These are phyloP conservation scores for Etheostoma cragini DNA, from an alignment of 2,113 vertebrate species.

Conservation along the genomic window DNA sequence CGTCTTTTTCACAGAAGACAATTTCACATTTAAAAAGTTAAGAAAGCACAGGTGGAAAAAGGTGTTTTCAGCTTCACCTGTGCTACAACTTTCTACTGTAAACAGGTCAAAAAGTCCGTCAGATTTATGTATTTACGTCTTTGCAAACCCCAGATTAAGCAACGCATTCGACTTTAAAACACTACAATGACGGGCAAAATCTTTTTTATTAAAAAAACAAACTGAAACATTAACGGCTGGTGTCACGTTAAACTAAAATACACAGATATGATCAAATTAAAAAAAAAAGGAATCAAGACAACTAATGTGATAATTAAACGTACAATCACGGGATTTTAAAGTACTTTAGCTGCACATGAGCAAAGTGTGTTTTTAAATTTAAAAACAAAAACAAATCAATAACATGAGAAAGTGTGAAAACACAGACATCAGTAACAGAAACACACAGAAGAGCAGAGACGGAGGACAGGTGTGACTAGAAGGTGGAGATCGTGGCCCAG, in stretches of 20 bases:
- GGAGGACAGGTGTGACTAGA: background rate
- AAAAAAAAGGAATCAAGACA: background rate
- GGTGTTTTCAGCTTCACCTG: too few species aligned
- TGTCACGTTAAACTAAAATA: background rate
- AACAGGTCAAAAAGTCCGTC: too few species aligned
- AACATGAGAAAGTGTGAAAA: background rate
- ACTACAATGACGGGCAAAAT: background rate
- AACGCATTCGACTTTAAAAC: background rate
- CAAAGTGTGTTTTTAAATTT: background rate
- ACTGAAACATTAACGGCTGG: background rate
- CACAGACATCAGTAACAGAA: background rate
- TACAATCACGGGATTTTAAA: background rate
- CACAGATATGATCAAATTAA: background rate
- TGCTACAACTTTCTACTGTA: too few species aligned
- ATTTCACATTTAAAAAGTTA: too few species aligned
- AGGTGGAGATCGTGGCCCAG: background rate
- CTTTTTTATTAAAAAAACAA: slow-evolving; percentile 6
- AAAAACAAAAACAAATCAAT: background rate
- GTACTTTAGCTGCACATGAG: background rate
- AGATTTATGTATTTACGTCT: background rate
- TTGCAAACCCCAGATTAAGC: background rate
- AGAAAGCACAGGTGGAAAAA: background rate
- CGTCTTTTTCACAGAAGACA: background rate
- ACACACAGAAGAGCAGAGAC: background rate
- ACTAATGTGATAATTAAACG: background rate